Base-by-base conservation (phyloP, 2,797 vertebrate species). In the Spinus olivaceus region DNA sequence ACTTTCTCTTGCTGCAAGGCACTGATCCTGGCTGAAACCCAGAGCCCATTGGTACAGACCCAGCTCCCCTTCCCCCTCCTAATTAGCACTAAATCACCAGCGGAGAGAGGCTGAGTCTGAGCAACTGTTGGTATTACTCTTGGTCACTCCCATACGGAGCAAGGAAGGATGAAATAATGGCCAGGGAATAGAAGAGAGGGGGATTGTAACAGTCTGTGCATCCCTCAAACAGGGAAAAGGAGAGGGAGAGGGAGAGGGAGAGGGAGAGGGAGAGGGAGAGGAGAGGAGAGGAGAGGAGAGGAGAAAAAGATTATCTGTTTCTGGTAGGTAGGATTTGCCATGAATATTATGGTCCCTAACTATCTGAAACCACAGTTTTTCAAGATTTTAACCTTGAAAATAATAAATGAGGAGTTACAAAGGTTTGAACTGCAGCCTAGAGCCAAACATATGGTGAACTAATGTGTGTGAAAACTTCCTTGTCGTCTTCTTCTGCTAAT, bases 401-500 rank as follows among this genome's bases (percentile, higher is more conserved):
- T 93, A 94, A 91, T 49, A 92, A 93, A 94, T 33, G 60, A 95
- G 59, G 73, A 73, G 83, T 77, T 81, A 86, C 7, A 49, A 90
- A 94, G 74, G 28, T 73, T 77, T 88, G 56, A 88, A 92, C 42
- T 81, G 46, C 59, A 86, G 82, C 44, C 81, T 77, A 84, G 66
- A 96, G 90, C 90, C 80, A 73, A 95, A 95, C 83, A 88, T 86
- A 86, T 49, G 51, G 80, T 88, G 88, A 90, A 86, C 56, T 78
- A 95, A 90, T 35, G 77, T 72, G 63, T 76, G 37, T 64, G 85
- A 93, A 95, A 86, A 79, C 56, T 83, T 90, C 76, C 61, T 86
- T 72, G 66, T 51, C 66, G 21, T 65, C 85, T 51, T 89, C 49
- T 86, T 59, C 61, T 81, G 54, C 82, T 77, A 90, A 90, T 88